phyloP scores from a whole-genome alignment of 2,113 vertebrate species.

The Mixornis gularis region DNA sequence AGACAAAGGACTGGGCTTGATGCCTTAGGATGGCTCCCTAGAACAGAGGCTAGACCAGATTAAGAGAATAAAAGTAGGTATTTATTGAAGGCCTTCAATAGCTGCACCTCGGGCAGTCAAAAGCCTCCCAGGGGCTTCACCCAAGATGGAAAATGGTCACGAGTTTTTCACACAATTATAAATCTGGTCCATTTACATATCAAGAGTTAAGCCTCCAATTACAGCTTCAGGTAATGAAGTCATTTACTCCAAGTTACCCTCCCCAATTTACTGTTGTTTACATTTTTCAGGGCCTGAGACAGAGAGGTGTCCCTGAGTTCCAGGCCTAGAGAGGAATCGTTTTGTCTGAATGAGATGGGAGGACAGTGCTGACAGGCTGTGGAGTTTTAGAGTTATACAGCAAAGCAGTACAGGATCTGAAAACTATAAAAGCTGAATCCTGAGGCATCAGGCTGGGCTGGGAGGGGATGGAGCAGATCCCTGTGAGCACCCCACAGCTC shows the following conservation, averaged over 20 bases:
- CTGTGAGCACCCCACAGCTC: rapidly evolving
- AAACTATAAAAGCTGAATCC: not conserved
- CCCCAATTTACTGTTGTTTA: not conserved
- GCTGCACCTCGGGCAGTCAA: not conserved
- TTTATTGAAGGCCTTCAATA: not conserved
- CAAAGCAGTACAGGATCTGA: not conserved
- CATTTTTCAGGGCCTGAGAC: not conserved
- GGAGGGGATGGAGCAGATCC: not conserved
- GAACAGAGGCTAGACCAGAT: not conserved
- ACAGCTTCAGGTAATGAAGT: not conserved
- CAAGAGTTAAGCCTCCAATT: not conserved
- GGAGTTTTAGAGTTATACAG: not conserved
- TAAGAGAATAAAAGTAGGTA: not conserved
- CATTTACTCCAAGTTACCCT: not conserved
- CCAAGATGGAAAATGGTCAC: rapidly evolving
- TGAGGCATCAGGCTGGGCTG: not conserved
- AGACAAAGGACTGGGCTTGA: not conserved
- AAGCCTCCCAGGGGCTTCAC: rapidly evolving
- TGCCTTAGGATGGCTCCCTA: not conserved
- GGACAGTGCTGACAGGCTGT: not conserved
- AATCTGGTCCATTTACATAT: not conserved
- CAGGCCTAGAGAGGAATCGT: not conserved
- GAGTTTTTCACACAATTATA: not conserved
- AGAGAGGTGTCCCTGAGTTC: not conserved
- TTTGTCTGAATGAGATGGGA: not conserved